Conservation (phyloP, 2,888 invertebrate genomes). For the Drosophila falleni region DNA sequence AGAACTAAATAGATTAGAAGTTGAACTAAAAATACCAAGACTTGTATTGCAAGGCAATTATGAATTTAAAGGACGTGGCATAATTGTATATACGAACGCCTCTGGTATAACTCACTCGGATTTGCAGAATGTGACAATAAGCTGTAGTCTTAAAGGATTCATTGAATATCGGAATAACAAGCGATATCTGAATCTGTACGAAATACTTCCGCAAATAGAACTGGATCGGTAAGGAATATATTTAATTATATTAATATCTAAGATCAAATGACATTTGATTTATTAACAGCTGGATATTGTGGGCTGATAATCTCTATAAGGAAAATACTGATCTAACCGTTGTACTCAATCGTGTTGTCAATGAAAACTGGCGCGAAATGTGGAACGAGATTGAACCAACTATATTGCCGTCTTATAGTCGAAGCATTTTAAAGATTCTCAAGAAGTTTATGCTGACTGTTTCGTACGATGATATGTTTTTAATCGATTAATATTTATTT, state of each 20-base stretch:
- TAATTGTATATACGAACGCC: constrained; percentile 31
- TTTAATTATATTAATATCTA: not conserved
- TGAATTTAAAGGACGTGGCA: constrained; percentile 33
- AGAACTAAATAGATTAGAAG: constrained; percentile 3
- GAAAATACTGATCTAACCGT: constrained; percentile 45
- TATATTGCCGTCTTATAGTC: constrained; percentile 29
- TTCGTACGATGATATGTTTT: constrained; percentile 52
- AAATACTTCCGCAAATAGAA: constrained; percentile 11
- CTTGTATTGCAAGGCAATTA: constrained; percentile 25
- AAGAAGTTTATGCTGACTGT: not conserved
- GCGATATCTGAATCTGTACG: constrained; percentile 39
- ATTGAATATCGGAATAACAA: constrained; percentile 37
- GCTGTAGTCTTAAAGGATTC: constrained; percentile 7
- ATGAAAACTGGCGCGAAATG: constrained; percentile 43
- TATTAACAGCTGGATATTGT: constrained; percentile 32
- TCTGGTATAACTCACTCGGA: constrained; percentile 27
- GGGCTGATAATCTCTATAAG: constrained; percentile 33
- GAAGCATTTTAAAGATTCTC: constrained; percentile 6
- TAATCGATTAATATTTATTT: not conserved
- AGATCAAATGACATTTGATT: not conserved
- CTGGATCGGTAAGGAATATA: constrained; percentile 36
- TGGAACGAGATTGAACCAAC: constrained; percentile 47
- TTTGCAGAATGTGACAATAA: constrained; percentile 33
- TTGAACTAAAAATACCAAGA: constrained; percentile 22
- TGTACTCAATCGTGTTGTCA: constrained; percentile 37